Percentiles rank a stretch among this genome's conserved stretches.
These are phyloP conservation scores for Cinclus mexicanus DNA, from an alignment of 2,113 vertebrate species.

Conservation along the genomic window DNA sequence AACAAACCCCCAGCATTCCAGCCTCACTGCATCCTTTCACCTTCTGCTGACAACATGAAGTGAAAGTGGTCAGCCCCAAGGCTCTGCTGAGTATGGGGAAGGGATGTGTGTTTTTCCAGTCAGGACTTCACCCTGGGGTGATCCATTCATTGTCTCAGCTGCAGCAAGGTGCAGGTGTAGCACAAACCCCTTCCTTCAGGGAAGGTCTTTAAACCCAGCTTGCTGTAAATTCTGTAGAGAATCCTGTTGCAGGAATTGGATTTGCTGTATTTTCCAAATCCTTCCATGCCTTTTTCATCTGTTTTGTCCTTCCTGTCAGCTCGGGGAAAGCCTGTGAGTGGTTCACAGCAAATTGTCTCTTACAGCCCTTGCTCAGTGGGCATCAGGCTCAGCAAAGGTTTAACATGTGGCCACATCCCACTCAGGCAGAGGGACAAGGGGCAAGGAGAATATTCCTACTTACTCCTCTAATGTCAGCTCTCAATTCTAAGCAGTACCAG, in stretches of 20 bases:
- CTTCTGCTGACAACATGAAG: slow-evolving; percentile 33
- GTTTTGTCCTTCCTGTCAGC: not conserved
- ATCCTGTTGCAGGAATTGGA: not conserved
- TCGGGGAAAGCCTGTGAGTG: not conserved
- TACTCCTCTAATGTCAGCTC: not conserved
- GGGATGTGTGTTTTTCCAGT: not conserved
- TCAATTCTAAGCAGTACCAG: not conserved
- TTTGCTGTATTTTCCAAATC: not conserved
- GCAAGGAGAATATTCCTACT: not conserved
- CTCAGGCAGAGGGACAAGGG: not conserved
- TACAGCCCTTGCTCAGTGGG: not conserved
- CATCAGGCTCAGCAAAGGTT: not conserved
- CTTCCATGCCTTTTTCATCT: not conserved
- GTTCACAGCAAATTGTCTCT: not conserved
- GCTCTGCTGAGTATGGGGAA: not conserved
- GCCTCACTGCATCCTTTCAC: slow-evolving; percentile 54
- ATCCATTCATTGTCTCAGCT: not conserved
- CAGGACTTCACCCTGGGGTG: not conserved
- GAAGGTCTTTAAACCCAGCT: not conserved
- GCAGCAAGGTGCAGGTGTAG: not conserved
- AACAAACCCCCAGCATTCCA: slow-evolving; percentile 66
- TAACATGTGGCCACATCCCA: not conserved
- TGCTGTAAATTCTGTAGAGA: not conserved
- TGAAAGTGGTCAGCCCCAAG: slow-evolving; percentile 2
- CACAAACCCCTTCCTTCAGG: not conserved